Evolutionary conservation across 2,113 vertebrate genomes (phyloP).

Genomic region (Redunca redunca): DNA sequence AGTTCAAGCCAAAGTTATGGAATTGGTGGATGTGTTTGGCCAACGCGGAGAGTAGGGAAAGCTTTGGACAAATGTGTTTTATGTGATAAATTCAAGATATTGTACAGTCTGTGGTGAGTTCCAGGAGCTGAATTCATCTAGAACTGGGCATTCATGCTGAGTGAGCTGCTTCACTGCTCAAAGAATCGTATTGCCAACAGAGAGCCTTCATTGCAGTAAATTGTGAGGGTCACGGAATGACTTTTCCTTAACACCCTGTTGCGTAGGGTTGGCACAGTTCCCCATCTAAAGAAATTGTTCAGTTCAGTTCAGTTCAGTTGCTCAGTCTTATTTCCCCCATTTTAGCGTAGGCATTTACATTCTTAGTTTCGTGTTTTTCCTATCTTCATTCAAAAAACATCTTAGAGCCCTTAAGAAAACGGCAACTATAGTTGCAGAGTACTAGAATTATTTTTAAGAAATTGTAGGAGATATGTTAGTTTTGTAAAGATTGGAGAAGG

Average conservation of each 20-base stretch:
- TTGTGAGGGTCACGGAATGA: not conserved
- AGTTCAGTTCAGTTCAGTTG: no score
- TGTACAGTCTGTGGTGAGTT: not conserved
- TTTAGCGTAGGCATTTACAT: not conserved
- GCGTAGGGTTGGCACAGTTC: not conserved
- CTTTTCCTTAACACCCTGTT: not conserved
- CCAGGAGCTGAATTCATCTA: not conserved
- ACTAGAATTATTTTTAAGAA: not conserved
- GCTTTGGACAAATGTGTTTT: not conserved
- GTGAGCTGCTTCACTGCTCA: not conserved
- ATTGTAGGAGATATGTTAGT: not conserved
- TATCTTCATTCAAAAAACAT: not conserved
- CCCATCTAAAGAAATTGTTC: not conserved
- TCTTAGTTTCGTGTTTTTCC: not conserved
- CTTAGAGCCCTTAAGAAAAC: not conserved
- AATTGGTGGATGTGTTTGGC: not conserved
- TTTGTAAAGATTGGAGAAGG: not conserved
- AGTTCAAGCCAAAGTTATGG: not conserved
- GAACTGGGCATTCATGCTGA: not conserved
- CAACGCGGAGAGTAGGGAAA: not conserved
- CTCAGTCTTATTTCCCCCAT: not conserved
- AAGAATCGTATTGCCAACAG: not conserved
- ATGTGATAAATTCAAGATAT: not conserved
- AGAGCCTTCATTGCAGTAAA: not conserved
- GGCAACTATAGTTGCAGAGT: not conserved